These are phyloP conservation scores for Porites lobata DNA, from an alignment of 92 coral and sea anemone species.

Conservation along the genomic window DNA sequence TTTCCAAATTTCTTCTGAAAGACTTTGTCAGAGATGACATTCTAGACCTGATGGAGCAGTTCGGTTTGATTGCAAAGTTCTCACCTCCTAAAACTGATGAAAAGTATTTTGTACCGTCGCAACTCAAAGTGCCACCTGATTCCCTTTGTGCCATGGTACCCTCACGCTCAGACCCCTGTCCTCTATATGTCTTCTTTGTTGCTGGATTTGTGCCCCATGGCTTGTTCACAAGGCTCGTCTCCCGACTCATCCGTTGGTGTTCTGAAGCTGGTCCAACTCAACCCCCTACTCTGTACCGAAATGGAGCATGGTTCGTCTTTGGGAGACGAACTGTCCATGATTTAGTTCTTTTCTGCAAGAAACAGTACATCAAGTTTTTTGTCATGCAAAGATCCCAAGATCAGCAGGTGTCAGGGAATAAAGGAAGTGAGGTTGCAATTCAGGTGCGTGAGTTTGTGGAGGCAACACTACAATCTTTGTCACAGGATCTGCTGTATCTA, in stretches of 20 bases:
- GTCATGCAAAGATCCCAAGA: not conserved
- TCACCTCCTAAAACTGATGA: too few species aligned
- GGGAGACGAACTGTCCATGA: not conserved
- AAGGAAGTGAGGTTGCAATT: not conserved
- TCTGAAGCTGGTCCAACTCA: not conserved
- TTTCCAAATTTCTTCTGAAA: not conserved
- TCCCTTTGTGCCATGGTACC: not conserved
- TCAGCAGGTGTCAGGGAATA: not conserved
- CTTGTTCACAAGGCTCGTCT: not conserved
- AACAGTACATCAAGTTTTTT: not conserved
- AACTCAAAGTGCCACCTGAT: not conserved
- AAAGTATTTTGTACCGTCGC: not conserved
- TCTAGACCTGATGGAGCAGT: not conserved
- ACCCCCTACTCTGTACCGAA: not conserved
- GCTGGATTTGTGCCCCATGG: slow-evolving; percentile 14
- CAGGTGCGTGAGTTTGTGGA: not conserved
- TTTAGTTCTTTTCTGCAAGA: not conserved
- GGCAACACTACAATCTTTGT: not conserved
- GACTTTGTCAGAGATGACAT: not conserved
- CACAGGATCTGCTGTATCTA: not conserved
- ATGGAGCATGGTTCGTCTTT: slow-evolving; percentile 2
- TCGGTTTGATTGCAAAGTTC: slow-evolving; percentile 5
- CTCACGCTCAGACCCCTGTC: not conserved
- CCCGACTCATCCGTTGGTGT: not conserved
- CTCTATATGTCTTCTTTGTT: not conserved